Evolutionary conservation across 2,113 vertebrate genomes (phyloP), one percentile per base, ranked within the genome.

Genomic region (Rhegmatorhina hoffmannsi): DNA sequence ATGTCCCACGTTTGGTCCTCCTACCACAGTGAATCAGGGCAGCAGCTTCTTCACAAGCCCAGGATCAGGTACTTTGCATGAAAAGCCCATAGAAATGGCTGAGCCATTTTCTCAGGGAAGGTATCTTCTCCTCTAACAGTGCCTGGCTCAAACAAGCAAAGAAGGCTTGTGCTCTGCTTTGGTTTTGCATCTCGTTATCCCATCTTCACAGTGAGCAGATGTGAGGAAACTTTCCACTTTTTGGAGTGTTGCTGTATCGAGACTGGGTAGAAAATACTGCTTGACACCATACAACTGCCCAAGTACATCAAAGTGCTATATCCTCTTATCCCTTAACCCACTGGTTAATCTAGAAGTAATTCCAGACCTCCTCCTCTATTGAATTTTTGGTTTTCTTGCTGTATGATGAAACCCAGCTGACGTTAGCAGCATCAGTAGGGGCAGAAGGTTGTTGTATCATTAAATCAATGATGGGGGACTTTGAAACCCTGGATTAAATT

Each of bases 181-280:
- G 60, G 92, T 95, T 95, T 67, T 89, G 91, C 92, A 93, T 94
- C 80, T 96, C 14, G 21, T 95, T 95, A 94, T 96, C 83, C 73
- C 80, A 81, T 90, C 92, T 92, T 94, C 76, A 92, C 60, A 92
- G 76, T 3, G 60, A 94, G 86, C 94, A 97, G 94, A 77, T 87
- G 94, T 84, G 89, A 95, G 64, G 85, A 88, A 52, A 64, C 86
- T 90, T 90, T 95, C 72, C 47, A 52, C 47, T 89, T 94, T 88
- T 63, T 47, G 59, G 47, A 90, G 63, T 38, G 29, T 12, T 50
- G 68, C 76, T 81, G 47, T 33, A 76, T 38, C 34, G 68, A 92
- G 64, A 66, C 10, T 0, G 4, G 38, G 47, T 10, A 74, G 64
- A 95, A 95, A 92, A 95, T 20, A 43, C 67, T 47, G 50, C 68